phyloP scores from a whole-genome alignment of 2,888 invertebrate genomes.

The Trachelus troglodyta region DNA sequence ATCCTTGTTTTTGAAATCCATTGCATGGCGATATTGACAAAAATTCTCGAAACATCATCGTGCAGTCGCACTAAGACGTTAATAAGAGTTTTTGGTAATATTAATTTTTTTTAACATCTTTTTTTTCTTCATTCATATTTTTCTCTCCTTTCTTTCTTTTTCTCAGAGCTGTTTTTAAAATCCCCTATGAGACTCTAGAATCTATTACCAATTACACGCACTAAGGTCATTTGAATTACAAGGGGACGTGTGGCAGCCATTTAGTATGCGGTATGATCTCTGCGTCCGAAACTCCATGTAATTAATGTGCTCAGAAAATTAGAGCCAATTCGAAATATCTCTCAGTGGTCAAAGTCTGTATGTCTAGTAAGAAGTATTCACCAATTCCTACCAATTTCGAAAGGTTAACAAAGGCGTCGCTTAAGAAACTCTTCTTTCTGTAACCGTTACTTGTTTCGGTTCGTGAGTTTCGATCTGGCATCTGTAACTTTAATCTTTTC shows the following conservation, averaged over 20 bases:
- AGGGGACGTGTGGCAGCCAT: neutral
- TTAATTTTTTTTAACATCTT: neutral
- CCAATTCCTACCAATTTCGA: neutral
- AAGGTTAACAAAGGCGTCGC: neutral
- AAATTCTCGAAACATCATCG: neutral
- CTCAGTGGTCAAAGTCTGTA: neutral
- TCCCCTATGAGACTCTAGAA: neutral
- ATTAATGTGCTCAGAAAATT: neutral
- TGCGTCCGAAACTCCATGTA: neutral
- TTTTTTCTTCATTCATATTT: no score
- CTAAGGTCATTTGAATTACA: neutral
- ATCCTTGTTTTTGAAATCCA: neutral
- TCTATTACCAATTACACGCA: neutral
- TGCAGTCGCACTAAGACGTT: neutral
- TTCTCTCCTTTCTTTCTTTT: neutral
- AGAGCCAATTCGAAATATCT: neutral
- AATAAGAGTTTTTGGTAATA: neutral
- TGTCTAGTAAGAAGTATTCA: neutral
- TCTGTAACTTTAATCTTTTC: neutral
- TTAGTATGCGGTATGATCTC: neutral
- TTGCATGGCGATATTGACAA: neutral
- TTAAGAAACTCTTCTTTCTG: neutral
- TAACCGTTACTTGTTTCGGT: neutral
- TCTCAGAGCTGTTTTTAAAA: neutral
- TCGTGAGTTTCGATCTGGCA: neutral